These are phyloP conservation scores for Nephrocerus scutellatus DNA, from an alignment of 2,888 invertebrate genomes.

Conservation along the genomic window DNA sequence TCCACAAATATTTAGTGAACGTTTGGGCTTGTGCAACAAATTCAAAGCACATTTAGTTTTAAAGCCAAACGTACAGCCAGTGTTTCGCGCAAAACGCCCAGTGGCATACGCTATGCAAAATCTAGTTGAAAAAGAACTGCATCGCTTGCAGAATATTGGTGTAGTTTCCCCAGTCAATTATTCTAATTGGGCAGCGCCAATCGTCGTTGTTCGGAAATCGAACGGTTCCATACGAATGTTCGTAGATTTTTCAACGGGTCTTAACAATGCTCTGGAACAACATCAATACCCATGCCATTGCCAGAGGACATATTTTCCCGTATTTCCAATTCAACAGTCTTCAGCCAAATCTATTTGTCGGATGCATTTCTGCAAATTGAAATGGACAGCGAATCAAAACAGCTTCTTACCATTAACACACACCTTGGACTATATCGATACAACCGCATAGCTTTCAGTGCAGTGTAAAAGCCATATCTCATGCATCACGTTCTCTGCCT, in stretches of 20 bases:
- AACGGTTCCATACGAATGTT: slow-evolving; percentile 21
- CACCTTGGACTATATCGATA: no score
- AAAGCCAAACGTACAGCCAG: slow-evolving; percentile 18
- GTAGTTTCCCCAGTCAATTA: slow-evolving; percentile 22
- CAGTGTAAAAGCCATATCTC: no score
- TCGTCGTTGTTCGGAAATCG: slow-evolving; percentile 21
- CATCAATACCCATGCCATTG: no score
- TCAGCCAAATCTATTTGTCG: no score
- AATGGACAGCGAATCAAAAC: no score
- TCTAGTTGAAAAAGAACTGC: slow-evolving; percentile 19
- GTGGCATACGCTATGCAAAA: slow-evolving; percentile 21
- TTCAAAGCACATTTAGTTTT: slow-evolving; percentile 17
- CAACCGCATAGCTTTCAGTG: no score
- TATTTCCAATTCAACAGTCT: no score
- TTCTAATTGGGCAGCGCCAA: slow-evolving; percentile 24
- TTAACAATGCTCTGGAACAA: no score
- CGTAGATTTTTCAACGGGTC: slow-evolving; percentile 23
- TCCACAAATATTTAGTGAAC: slow-evolving; percentile 18
- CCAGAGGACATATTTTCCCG: no score
- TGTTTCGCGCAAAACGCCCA: slow-evolving; percentile 22
- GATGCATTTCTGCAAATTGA: no score
- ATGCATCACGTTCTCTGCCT: no score
- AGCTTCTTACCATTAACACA: no score
- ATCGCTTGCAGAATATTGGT: slow-evolving; percentile 16
- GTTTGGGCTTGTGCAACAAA: slow-evolving; percentile 19